Base-by-base conservation (phyloP, 2,888 invertebrate genomes). In the Ommatoiulus sabulosus region DNA sequence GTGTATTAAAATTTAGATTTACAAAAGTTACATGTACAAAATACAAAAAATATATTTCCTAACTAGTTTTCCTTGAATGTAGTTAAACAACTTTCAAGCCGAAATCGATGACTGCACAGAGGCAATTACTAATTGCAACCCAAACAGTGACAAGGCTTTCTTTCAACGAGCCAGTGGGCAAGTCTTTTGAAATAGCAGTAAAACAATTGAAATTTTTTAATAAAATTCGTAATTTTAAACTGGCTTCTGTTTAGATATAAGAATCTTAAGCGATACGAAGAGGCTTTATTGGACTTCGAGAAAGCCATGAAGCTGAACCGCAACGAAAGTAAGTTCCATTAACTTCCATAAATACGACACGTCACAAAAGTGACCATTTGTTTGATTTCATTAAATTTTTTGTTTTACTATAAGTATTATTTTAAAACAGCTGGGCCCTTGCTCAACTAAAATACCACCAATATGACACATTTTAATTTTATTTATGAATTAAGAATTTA, bases 51-150 rank as follows among this genome's bases (percentile, higher is more conserved):
- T n/a, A n/a, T n/a, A n/a, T n/a, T n/a, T n/a, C n/a, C n/a, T n/a
- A n/a, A n/a, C n/a, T n/a, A n/a, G n/a, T n/a, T 52, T 12, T 52
- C 3, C 12, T 12, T 12, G 5, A 52, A n/a, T 46, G 46, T 4
- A 63, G 63, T 63, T 63, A 63, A 17, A 63, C 2, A 63, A 63
- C n/a, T 63, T n/a, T 63, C 63, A 63, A 63, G 63, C 63, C n/a
- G 63, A 63, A 63, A 63, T 63, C 63, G 20, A 63, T 12, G 63
- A 63, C 63, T 63, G 63, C 20, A 63, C n/a, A 3, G 63, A 63
- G 63, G 63, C 63, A 63, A 63, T 63, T 63, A n/a, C n/a, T n/a
- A 63, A 63, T n/a, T 63, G 63, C 63, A 63, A 63, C n/a, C 63
- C 63, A n/a, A 63, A n/a, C 12, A 63, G 63, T 63, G 63, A 63